Base-by-base conservation (phyloP, 2,888 invertebrate species). In the Archips crataeganus region DNA sequence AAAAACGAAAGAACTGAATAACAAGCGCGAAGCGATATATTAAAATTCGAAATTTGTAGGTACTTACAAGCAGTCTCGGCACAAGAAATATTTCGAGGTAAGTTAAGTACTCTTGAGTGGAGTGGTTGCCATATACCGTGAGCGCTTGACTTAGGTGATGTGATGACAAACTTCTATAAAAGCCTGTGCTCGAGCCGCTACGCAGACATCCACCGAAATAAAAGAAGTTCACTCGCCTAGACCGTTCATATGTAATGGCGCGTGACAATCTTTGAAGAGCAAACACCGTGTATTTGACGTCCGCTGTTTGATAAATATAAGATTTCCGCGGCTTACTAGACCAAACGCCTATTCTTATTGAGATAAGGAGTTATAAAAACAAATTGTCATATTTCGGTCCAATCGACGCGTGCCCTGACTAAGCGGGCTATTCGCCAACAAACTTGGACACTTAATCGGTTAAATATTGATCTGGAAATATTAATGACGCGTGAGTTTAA, bases 201-300 rank as follows among this genome's bases (percentile, higher is more conserved):
- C 34, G 36, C 11, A 32, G 68, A 57, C 60, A 15, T 64, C 15
- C 51, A 59, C 36, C 49, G 57, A 68, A 73, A 68, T 68, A 63
- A 59, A 73, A 68, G 64, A 85, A 84, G 76, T 77, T 78, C 75
- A 60, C 80, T 75, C 75, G 66, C 51, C 63, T 71, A 81, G 78
- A 78, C 78, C 82, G 81, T 81, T 85, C 82, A 81, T 63, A 78
- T 77, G 78, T 88, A 89, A 87, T 88, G 85, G 84, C 84, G 83
- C 87, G 81, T 85, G 79, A 75, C 81, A 78, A 82, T 82, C 80
- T 82, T 77, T 77, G 78, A 75, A 70, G 77, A 77, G 79, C 80
- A 85, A 86, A 87, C 73, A 85, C 63, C 72, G 32, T n/a, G 15
- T 77, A 68, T 76, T 79, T 76, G 71, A 59, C 69, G 63, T 76